Evolutionary conservation across 2,797 vertebrate species (phyloP), one percentile per base, ranked within the genome.

Genomic region (Ctenosaura bakeri): DNA sequence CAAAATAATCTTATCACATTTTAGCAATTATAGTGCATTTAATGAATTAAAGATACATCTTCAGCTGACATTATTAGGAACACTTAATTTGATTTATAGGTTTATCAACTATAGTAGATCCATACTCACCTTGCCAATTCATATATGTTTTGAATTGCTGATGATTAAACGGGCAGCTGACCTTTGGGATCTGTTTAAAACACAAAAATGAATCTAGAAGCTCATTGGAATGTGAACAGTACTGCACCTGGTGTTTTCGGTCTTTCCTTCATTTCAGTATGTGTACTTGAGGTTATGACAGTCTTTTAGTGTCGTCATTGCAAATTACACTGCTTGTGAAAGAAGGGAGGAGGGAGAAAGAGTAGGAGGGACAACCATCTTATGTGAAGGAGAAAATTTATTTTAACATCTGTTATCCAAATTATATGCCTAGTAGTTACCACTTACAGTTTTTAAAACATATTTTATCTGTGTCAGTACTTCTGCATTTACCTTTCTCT

Each of bases 211-310:
- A 83, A 87, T 91, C 69, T 87, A 69, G 89, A 94, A 78, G 16
- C 78, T 95, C 92, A 88, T 52, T 83, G 92, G 89, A 94, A 95
- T 94, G 88, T 94, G 89, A 92, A 93, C 95, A 92, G 42, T 92
- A 89, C n/a, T 78, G 90, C 97, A 97, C 97, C 97, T 98, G 97
- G 95, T 97, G 91, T 94, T 97, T 97, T 97, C 97, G 85, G 89
- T 95, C 94, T 91, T 94, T 91, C 91, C 91, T 96, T 95, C 92
- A 86, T 91, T 83, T 94, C 91, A 83, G 89, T 80, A 83, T n/a
- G 29, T 92, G 71, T 94, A 76, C 91, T 96, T 96, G 91, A 94
- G 95, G 88, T 93, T 92, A 89, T 87, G 88, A 91, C 94, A 95
- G 88, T 93, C 90, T 90, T 90, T 91, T 77, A 90, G 77, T 81